Percentiles rank a stretch among this genome's conserved stretches.
Conservation (phyloP, 1,140 invertebrate genomes). For the Euglossa dilemma region DNA sequence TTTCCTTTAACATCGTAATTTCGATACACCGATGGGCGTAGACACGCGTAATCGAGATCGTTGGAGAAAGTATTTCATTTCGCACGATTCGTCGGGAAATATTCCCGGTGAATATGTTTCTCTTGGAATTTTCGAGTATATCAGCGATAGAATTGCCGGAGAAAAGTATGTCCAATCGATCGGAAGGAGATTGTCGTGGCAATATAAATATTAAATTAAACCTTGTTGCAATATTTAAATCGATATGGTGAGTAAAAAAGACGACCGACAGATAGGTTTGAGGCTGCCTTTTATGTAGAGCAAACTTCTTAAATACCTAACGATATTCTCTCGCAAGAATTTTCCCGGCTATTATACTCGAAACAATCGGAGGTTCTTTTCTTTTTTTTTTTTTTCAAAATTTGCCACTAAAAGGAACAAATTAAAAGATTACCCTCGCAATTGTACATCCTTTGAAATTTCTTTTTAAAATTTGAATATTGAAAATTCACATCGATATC, state of each 20-base stretch:
- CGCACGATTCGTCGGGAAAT: neutral
- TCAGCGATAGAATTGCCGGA: neutral
- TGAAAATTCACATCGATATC: no score
- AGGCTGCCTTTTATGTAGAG: neutral
- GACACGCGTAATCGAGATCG: no score
- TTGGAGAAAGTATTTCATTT: no score
- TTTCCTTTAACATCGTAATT: no score
- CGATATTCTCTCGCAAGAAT: neutral
- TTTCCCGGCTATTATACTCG: neutral
- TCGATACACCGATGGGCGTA: no score
- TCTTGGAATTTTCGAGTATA: neutral
- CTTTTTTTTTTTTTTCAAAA: neutral
- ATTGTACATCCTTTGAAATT: no score
- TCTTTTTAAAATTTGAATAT: no score
- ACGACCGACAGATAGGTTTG: neutral
- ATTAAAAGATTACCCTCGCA: no score
- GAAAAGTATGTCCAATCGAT: constrained; percentile 4
- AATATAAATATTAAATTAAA: constrained; percentile 15
- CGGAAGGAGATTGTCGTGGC: neutral
- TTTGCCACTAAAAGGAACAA: no score
- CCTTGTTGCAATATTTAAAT: constrained; percentile 21
- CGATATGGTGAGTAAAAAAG: neutral
- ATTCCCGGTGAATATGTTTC: no score
- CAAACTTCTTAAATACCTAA: neutral
- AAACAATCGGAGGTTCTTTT: neutral